A percentile compares a stretch with the other conserved stretches of the same genome.
Conservation (phyloP, 1,140 invertebrate genomes). For the Drosophila aff. region DNA sequence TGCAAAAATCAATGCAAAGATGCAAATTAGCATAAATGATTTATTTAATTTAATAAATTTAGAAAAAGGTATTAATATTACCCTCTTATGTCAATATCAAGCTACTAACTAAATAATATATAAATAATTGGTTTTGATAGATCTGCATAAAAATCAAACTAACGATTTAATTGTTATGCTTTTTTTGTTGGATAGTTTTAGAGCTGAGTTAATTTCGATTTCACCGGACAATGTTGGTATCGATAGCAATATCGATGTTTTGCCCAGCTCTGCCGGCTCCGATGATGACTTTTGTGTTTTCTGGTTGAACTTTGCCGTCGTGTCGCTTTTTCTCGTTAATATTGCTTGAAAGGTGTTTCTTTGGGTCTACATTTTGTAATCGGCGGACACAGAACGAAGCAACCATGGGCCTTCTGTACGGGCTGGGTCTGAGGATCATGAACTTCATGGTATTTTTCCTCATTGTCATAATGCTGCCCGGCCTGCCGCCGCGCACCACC, state of each 20-base stretch:
- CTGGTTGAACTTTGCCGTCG: slow-evolving; percentile 75
- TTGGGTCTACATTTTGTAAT: slow-evolving; percentile 17
- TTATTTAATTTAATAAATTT: too few species aligned
- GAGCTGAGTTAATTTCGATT: background rate
- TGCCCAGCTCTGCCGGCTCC: slow-evolving; percentile 58
- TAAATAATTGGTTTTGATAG: background rate
- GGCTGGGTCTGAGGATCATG: slow-evolving; percentile 70
- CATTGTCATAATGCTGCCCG: slow-evolving; percentile 72
- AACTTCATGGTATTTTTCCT: slow-evolving; percentile 84
- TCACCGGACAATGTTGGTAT: background rate
- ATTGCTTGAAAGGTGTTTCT: slow-evolving; percentile 29
- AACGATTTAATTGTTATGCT: too few species aligned
- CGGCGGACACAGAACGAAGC: slow-evolving; percentile 13
- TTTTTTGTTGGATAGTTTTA: too few species aligned
- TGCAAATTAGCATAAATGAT: too few species aligned
- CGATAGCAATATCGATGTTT: slow-evolving; percentile 21
- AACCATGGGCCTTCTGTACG: slow-evolving; percentile 74
- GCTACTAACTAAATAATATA: too few species aligned
- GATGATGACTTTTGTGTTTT: slow-evolving; percentile 69
- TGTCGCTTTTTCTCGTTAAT: slow-evolving; percentile 64
- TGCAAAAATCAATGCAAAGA: too few species aligned
- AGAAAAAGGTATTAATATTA: too few species aligned
- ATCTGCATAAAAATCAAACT: too few species aligned
- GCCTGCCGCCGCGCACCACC: slow-evolving; percentile 80
- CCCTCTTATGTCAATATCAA: too few species aligned